phyloP scores from a whole-genome alignment of 2,113 vertebrate genomes.

The Solenodon paradoxus region DNA sequence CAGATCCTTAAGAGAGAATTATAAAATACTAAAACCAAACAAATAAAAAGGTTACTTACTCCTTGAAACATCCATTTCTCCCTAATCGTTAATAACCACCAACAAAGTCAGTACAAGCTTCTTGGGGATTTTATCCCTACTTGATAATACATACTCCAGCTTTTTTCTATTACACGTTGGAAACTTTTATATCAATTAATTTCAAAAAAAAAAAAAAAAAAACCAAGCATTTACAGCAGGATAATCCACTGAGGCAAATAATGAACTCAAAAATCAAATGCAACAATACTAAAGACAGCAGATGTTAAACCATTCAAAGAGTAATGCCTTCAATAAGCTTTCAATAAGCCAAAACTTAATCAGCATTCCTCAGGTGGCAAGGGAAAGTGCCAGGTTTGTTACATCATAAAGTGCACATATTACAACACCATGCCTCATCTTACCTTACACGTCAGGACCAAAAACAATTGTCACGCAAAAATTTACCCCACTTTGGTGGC shows the following conservation, averaged over 20 bases:
- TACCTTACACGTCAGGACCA: too few relatives aligned
- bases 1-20: background rate
- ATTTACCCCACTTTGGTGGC: background rate
- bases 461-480: background rate
- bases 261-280: background rate
- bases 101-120: background rate
- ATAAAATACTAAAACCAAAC: background rate
- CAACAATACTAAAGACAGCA: background rate
- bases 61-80: background rate
- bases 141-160: too few relatives aligned
- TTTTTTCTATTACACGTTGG: too few relatives aligned
- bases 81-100: background rate
- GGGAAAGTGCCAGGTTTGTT: background rate
- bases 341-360: background rate
- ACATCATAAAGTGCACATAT: too few relatives aligned
- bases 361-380: background rate
- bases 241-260: background rate
- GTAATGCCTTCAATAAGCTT: background rate
- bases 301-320: background rate
- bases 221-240: background rate
- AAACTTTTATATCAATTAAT: background rate
- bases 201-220: background rate
- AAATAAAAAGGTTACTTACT: too few relatives aligned
- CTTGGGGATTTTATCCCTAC: too few relatives aligned
- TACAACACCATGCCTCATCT: too few relatives aligned